Evolutionary conservation across 2,888 invertebrate genomes (phyloP).

Genomic region (Palloptera scutellata): DNA sequence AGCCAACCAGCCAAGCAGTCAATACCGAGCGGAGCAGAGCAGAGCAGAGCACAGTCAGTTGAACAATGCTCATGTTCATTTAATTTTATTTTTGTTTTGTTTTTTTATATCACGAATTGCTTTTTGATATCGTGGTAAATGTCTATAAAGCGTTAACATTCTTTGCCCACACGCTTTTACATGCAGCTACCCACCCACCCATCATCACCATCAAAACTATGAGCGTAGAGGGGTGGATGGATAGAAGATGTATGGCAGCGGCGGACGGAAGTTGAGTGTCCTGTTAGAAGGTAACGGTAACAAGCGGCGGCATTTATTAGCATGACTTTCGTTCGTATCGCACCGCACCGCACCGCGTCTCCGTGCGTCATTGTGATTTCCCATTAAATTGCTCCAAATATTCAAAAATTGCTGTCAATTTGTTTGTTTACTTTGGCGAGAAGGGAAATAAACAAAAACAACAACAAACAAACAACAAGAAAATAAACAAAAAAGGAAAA

Average conservation of each 20-base stretch:
- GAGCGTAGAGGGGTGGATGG: neutral
- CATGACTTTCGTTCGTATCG: neutral
- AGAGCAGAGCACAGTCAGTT: slow-evolving; percentile 17
- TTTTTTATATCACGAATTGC: slow-evolving; percentile 46
- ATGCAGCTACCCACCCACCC: too few species aligned
- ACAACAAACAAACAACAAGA: neutral
- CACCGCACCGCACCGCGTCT: neutral
- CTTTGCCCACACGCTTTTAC: slow-evolving; percentile 2
- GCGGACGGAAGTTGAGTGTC: slow-evolving; percentile 13
- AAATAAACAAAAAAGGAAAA: neutral
- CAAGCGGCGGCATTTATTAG: slow-evolving; percentile 33
- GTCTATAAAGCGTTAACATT: slow-evolving; percentile 49
- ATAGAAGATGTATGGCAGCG: neutral
- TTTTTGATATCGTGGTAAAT: slow-evolving; percentile 53
- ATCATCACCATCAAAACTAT: too few species aligned
- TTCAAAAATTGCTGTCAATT: slow-evolving; percentile 30
- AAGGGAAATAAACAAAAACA: slow-evolving; percentile 7
- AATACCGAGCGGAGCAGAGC: neutral
- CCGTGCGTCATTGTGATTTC: neutral
- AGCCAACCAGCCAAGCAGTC: slow-evolving; percentile 2
- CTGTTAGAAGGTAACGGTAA: slow-evolving; percentile 13
- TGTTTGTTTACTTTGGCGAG: slow-evolving; percentile 16
- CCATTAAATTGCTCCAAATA: slow-evolving; percentile 27
- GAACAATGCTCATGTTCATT: slow-evolving; percentile 51
- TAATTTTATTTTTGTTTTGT: slow-evolving; percentile 42